Base-by-base conservation (phyloP, 2,113 vertebrate genomes). In the Colaptes auratus region DNA sequence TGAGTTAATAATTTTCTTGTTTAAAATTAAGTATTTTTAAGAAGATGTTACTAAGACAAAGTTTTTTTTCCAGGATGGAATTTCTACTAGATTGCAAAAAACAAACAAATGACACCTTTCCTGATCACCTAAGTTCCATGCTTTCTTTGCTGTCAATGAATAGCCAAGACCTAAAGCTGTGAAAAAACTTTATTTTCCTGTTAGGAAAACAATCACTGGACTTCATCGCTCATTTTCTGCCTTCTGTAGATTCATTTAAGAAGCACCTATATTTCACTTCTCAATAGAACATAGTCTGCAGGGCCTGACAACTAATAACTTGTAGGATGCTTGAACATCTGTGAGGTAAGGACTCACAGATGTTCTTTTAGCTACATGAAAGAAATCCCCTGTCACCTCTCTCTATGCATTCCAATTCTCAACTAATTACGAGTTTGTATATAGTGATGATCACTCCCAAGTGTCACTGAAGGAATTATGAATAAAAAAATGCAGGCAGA, bases 341-440 rank as follows among this genome's bases (percentile, higher is more conserved):
- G 95, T 65, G 94, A 94, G 81, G 66, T 78, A 71, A 92, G 90
- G 75, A 86, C 74, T 92, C 92, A 91, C 94, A 95, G 96, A 95
- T 96, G 92, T 93, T 94, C 71, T 76, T 90, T 66, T 30, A 94
- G 86, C 89, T 92, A 90, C 92, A 92, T 93, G 89, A 96, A 93
- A 92, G 92, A 89, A 96, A 94, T 96, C 94, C 87, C 94, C 80
- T 95, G 92, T 94, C 89, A 94, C 81, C n/a, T 92, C 91, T 96
- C 75, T 96, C 87, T 42, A 77, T 88, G 89, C 81, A 53, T 93
- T 96, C 84, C 91, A 95, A 89, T 92, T 94, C 92, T 95, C 89
- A 93, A 82, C 84, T 95, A 93, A 96, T 96, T 96, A 95, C 70
- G 92, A 77, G 52, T 93, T 92, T 93, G 75, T 93, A 72, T 85